These are phyloP conservation scores for Cremastinae sp. DNA, from an alignment of 2,888 invertebrate species.

Conservation along the genomic window DNA sequence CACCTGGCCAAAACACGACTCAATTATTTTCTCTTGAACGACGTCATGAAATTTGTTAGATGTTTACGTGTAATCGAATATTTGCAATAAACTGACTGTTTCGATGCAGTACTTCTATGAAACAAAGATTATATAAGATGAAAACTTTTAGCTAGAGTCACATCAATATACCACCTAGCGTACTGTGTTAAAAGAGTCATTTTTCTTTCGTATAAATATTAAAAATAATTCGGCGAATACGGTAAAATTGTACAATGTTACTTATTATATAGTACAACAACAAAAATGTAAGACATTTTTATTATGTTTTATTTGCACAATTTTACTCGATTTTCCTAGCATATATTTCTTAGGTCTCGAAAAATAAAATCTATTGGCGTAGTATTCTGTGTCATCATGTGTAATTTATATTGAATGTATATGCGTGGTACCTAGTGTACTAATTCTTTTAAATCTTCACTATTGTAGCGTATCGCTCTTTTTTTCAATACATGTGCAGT, in stretches of 20 bases:
- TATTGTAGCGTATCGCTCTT: constrained; percentile 24
- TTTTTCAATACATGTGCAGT: constrained; percentile 21
- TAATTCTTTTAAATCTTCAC: constrained; percentile 17
- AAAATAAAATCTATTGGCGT: too few relatives aligned
- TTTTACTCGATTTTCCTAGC: neutral
- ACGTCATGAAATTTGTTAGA: constrained; percentile 28
- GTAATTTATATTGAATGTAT: neutral
- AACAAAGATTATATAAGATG: constrained; percentile 57
- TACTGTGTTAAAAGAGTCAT: too few relatives aligned
- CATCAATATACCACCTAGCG: too few relatives aligned
- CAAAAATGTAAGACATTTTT: neutral
- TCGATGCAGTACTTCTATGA: constrained; percentile 13
- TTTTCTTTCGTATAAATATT: too few relatives aligned
- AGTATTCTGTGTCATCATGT: too few relatives aligned
- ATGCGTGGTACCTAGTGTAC: constrained; percentile 20
- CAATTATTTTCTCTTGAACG: constrained; percentile 1
- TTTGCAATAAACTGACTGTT: constrained; percentile 11
- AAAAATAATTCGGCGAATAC: too few relatives aligned
- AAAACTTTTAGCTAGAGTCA: too few relatives aligned
- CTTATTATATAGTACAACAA: constrained; percentile 4
- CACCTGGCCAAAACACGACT: constrained; percentile 23
- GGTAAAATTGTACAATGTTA: constrained; percentile 55
- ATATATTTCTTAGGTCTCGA: neutral
- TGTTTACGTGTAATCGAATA: constrained; percentile 29
- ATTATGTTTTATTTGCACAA: constrained; percentile 2